phyloP scores from a whole-genome alignment of 2,888 invertebrate genomes.

The Carterocephalus palaemon region DNA sequence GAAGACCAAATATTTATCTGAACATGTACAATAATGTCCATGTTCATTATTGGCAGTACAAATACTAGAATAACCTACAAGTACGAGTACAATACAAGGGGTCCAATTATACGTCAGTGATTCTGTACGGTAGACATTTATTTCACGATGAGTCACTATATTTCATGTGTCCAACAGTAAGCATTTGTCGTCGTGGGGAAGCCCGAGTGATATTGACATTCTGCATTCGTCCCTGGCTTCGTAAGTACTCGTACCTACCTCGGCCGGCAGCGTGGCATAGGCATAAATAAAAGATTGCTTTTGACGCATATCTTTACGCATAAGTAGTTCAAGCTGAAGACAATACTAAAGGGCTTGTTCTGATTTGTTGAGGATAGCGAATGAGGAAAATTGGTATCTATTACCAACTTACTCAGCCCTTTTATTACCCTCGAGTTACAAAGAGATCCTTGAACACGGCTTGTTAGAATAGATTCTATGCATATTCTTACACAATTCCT shows the following conservation, averaged over 20 bases:
- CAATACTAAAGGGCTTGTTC: not conserved
- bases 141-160: slow-evolving; percentile 29
- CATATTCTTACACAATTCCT: too few relatives aligned
- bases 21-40: too few relatives aligned
- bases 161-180: slow-evolving; percentile 29
- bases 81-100: too few relatives aligned
- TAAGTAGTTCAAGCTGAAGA: slow-evolving; percentile 1
- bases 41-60: too few relatives aligned
- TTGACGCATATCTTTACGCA: slow-evolving; percentile 16
- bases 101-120: too few relatives aligned
- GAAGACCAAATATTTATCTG: too few relatives aligned
- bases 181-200: slow-evolving; percentile 59
- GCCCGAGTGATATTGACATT: slow-evolving; percentile 59
- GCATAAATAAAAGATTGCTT: slow-evolving; percentile 21
- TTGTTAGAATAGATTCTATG: too few relatives aligned
- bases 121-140: too few relatives aligned
- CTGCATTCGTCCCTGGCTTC: slow-evolving; percentile 39
- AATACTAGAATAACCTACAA: too few relatives aligned
- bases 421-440: too few relatives aligned
- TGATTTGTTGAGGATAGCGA: not conserved
- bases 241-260: slow-evolving; percentile 4
- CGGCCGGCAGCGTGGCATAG: slow-evolving; percentile 3
- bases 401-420: too few relatives aligned
- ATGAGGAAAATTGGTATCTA: slow-evolving; percentile 26
- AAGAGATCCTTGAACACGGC: too few relatives aligned